Conservation (phyloP, 2,888 invertebrate genomes). For the Chaitophorus viminalis region DNA sequence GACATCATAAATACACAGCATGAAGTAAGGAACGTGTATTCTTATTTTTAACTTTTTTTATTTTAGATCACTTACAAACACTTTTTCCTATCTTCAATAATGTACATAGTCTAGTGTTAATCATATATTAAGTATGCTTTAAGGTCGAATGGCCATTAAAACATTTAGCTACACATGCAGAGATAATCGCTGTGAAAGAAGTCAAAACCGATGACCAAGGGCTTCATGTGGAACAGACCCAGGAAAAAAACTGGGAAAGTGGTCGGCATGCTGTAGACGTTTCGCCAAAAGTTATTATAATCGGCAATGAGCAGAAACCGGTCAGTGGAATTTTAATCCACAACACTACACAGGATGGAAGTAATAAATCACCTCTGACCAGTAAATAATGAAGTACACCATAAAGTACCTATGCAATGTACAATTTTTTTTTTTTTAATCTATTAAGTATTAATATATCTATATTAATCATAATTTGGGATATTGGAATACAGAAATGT, state of each 20-base stretch:
- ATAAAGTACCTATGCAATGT: not conserved
- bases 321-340: not conserved
- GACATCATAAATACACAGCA: not conserved
- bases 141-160: slow-evolving; percentile 31
- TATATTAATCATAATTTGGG: not conserved
- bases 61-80: not conserved
- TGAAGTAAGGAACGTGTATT: slow-evolving; percentile 47
- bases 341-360: not conserved
- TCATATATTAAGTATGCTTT: slow-evolving; percentile 49
- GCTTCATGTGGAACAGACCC: not conserved
- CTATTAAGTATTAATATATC: not conserved
- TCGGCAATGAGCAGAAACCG: not conserved
- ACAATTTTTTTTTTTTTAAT: not conserved
- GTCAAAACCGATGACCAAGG: not conserved
- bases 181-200: not conserved
- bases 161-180: not conserved
- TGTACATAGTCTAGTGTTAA: slow-evolving; percentile 25
- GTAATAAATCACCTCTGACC: not conserved
- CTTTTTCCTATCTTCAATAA: not conserved
- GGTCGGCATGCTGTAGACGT: not conserved
- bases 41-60: not conserved
- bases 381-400: not conserved
- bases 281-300: not conserved
- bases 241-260: not conserved
- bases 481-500: not conserved